Base-by-base conservation (phyloP, 2,888 invertebrate species). In the Atrina japonica region DNA sequence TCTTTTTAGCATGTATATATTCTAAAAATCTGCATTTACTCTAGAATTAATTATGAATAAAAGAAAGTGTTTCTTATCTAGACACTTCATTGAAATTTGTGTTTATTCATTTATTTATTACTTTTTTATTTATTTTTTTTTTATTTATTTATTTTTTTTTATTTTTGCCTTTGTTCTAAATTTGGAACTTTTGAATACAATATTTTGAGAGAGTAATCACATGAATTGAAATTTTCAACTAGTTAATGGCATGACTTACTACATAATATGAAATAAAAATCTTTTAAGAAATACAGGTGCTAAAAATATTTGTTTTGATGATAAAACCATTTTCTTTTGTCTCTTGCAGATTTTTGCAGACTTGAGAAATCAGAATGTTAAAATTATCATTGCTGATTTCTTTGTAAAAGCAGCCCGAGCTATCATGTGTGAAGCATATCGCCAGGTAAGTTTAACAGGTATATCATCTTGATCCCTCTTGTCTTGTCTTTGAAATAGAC, bases 391-490 rank as follows among this genome's bases (percentile, higher is more conserved):
- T 77, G 94, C 95, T 7, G 95, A 95, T 87, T 94, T 95, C 58
- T 94, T 95, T 85, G 95, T 88, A 77, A 94, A 84, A 72, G 87
- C 89, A 14, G 91, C 91, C 3, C 92, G 95, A 40, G 93, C 93
- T 66, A 94, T 96, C 16, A 94, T 97, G 93, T 97, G 97, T 88
- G 95, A 95, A 87, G 96, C 96, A 0, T 94, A 92, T 86, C 93
- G 92, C 83, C 92, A 93, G 74, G 93, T 90, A 80, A 72, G 77
- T 47, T n/a, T 2, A 23, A 1, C 21, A 35, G 35, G 35, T 35
- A 35, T 35, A 35, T 35, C 35, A n/a, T 25, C 25, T 53, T 11
- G 11, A 6, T 43, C 14, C 41, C 11, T 55, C 27, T 30, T 11
- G 30, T 16, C 11, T 14, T 58, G 18, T 16, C 11, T 49, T 49